phyloP scores from a whole-genome alignment of 2,797 vertebrate species.

The Oreochromis mossambicus region DNA sequence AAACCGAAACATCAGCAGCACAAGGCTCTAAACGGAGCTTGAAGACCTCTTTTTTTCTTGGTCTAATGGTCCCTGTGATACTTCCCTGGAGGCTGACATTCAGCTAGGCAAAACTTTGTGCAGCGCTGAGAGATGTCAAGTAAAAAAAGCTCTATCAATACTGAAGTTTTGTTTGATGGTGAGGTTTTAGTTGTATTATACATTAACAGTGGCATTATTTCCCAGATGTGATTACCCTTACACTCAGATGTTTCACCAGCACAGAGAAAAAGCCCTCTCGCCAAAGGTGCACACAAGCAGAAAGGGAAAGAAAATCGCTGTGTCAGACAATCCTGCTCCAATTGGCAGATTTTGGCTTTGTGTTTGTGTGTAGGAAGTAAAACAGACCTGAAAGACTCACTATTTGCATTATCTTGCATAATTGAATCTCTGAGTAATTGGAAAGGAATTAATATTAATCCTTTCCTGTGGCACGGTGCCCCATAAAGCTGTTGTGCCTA shows the following conservation, averaged over 20 bases:
- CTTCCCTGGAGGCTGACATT: conserved; percentile 28
- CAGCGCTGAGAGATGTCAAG: conserved; percentile 6
- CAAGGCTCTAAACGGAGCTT: conserved; percentile 34
- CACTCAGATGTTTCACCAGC: neutral
- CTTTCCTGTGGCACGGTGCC: conserved; percentile 34
- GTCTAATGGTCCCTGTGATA: conserved; percentile 60
- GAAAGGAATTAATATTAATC: conserved; percentile 64
- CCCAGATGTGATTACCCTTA: conserved; percentile 3
- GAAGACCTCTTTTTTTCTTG: conserved; percentile 31
- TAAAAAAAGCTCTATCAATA: neutral
- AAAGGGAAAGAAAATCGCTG: neutral
- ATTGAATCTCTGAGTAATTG: conserved; percentile 60
- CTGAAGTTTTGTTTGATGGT: conserved; percentile 2
- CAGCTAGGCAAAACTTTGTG: conserved; percentile 13
- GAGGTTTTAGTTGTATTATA: conserved; percentile 18
- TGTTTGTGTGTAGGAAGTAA: conserved; percentile 10
- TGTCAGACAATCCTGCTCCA: conserved; percentile 12
- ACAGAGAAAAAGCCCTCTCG: neutral
- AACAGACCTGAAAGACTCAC: conserved; percentile 39
- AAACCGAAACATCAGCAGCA: conserved; percentile 39
- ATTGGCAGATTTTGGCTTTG: neutral
- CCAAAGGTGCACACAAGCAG: neutral
- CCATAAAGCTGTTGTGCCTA: conserved; percentile 18
- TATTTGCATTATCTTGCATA: conserved; percentile 63
- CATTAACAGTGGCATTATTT: conserved; percentile 10